These are phyloP conservation scores for Ophiothrix spiculata DNA, from an alignment of 35 echinoderm and acorn worm species.

Conservation along the genomic window DNA sequence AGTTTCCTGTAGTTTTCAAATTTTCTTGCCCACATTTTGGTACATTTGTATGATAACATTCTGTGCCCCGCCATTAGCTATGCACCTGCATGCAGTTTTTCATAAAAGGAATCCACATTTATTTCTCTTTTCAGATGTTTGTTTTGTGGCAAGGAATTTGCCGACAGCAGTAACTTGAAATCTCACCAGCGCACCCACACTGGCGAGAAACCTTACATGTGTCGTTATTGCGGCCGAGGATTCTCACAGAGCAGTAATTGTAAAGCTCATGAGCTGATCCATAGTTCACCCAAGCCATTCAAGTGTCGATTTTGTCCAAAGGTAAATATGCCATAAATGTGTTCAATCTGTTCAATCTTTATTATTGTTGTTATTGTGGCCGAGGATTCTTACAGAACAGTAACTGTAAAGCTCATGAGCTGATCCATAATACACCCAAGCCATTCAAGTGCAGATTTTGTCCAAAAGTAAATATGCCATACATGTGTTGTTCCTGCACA, in stretches of 20 bases:
- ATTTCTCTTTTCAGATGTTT: not conserved
- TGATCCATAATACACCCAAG: conserved; percentile 5
- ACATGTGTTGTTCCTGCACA: too few relatives aligned
- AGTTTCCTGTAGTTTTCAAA: too few relatives aligned
- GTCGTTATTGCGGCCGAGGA: conserved; percentile 58
- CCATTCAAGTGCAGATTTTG: not conserved
- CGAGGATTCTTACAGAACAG: conserved; percentile 36
- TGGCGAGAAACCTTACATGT: conserved; percentile 63
- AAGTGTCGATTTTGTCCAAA: conserved; percentile 39
- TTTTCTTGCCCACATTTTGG: too few relatives aligned
- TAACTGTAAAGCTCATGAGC: not conserved
- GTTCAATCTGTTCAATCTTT: not conserved
- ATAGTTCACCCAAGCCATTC: conserved; percentile 59
- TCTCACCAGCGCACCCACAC: conserved; percentile 72
- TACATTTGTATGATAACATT: too few relatives aligned
- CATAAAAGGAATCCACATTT: too few relatives aligned
- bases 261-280: conserved; percentile 54
- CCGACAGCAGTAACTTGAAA: conserved; percentile 39
- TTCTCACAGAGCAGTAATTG: conserved; percentile 57
- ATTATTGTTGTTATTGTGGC: conserved; percentile 65
- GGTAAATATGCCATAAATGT: not conserved
- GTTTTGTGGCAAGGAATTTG: conserved; percentile 72
- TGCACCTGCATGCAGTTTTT: too few relatives aligned
- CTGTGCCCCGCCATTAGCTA: too few relatives aligned
- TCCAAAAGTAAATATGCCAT: not conserved